Evolutionary conservation across 2,888 invertebrate species (phyloP), one percentile per base, ranked within the genome.

Genomic region (Platycnemis pennipes): DNA sequence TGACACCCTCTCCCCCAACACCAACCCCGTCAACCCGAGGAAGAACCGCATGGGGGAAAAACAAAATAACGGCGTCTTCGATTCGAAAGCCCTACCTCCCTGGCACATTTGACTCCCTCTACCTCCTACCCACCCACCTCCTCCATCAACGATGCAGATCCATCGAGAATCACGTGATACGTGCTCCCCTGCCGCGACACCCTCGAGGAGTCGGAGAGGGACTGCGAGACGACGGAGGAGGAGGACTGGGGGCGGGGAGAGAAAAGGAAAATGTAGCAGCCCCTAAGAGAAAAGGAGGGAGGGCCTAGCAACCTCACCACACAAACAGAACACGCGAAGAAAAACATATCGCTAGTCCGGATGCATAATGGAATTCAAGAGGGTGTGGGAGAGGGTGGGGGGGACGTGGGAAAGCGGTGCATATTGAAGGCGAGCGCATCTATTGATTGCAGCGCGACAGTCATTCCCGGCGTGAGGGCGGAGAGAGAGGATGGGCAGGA

Each of bases 381-480:
- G 77, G 11, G 63, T 26, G 63, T 0, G 63, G 63, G 7, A 63
- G 26, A 26, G 22, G 63, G 49, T 49, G 49, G 5, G 86, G n/a
- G 87, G 46, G 45, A 87, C 42, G 77, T n/a, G 37, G 86, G 86
- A 86, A 86, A 87, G n/a, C 45, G 37, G 87, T 87, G 87, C 87
- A 87, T 45, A 46, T 46, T 46, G 46, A 87, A 87, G 87, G 45
- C 45, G 46, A 87, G 87, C 87, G 87, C 87, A 87, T 87, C 87
- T 87, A 87, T 87, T 46, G 87, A 87, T 87, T 87, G 44, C 45
- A 46, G 45, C 44, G 46, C 87, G 87, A 87, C 87, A 87, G 46
- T 46, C 87, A 87, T 46, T 87, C 87, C n/a, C 13, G 46, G 87
- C 44, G 45, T 19, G 87, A 44, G 45, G n/a, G 44, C 8, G n/a